Conservation (phyloP, 2,888 invertebrate species). For the Caenorhabditis sp. region DNA sequence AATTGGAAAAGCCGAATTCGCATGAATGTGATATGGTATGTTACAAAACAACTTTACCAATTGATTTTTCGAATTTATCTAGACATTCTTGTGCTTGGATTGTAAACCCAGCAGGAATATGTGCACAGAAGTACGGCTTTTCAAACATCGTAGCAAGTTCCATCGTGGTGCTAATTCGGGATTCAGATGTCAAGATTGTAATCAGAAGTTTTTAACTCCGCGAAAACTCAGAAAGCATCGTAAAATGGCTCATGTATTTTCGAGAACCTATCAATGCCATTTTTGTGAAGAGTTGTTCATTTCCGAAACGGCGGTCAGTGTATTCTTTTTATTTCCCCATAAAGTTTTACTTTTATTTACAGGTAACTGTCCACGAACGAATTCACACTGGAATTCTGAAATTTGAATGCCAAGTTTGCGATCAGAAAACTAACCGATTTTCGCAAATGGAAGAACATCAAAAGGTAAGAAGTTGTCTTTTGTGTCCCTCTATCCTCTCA, state of each 20-base stretch:
- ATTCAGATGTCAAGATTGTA: constrained; percentile 69
- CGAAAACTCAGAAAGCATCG: constrained; percentile 69
- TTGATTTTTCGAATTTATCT: no score
- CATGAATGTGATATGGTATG: constrained; percentile 64
- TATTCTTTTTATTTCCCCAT: no score
- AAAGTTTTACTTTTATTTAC: no score
- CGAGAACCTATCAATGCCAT: constrained; percentile 69
- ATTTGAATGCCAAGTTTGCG: constrained; percentile 68
- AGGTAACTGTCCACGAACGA: constrained; percentile 67
- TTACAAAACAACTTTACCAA: no score
- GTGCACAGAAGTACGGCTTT: constrained; percentile 57
- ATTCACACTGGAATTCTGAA: constrained; percentile 71
- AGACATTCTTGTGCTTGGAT: constrained; percentile 67
- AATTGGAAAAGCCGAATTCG: constrained; percentile 52
- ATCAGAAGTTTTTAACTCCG: constrained; percentile 70
- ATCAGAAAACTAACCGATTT: constrained; percentile 61
- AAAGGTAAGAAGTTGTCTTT: constrained; percentile 39
- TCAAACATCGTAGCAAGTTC: constrained; percentile 54
- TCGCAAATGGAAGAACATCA: constrained; percentile 67
- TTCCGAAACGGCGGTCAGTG: constrained; percentile 57
- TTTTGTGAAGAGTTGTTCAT: constrained; percentile 71
- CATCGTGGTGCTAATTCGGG: constrained; percentile 66
- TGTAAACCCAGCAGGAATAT: constrained; percentile 69
- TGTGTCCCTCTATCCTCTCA: neutral
- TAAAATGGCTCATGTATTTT: constrained; percentile 71